Evolutionary conservation across 1,140 invertebrate species (phyloP).

Genomic region (Phocides pigmalion): DNA sequence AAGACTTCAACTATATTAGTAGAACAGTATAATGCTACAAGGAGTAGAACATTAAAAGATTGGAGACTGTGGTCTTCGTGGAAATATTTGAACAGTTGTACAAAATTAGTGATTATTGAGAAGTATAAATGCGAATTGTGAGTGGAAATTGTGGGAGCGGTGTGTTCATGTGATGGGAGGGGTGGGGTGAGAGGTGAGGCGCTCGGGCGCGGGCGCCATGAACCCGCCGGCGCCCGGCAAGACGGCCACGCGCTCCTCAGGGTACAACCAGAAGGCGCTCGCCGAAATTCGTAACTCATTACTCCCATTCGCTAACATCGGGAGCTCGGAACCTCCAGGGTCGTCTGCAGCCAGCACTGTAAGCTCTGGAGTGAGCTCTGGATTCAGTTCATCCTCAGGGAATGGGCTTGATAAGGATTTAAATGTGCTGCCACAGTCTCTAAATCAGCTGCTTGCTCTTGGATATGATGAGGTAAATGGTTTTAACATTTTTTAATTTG

Average conservation of each 20-base stretch:
- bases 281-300: conserved; percentile 94
- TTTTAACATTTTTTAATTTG: neutral
- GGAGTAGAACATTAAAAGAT: conserved; percentile 8
- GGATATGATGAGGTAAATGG: conserved; percentile 88
- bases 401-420: conserved; percentile 86
- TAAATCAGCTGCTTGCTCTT: conserved; percentile 86
- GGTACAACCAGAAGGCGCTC: conserved; percentile 94
- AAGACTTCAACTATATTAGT: neutral
- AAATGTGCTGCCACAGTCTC: conserved; percentile 83
- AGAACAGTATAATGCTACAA: neutral
- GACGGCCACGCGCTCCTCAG: conserved; percentile 89
- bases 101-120: conserved; percentile 41
- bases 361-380: conserved; percentile 86
- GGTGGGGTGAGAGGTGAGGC: conserved; percentile 78
- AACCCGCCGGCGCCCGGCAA: conserved; percentile 87
- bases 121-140: conserved; percentile 63
- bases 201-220: conserved; percentile 86
- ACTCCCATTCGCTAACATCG: conserved; percentile 92
- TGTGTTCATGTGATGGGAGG: conserved; percentile 76
- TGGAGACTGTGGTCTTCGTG: neutral
- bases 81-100: conserved; percentile 7
- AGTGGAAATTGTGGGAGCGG: conserved; percentile 56
- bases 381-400: conserved; percentile 84
- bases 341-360: conserved; percentile 91
- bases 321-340: conserved; percentile 83